phyloP scores from a whole-genome alignment of 2,888 invertebrate species.

The Cyclophora punctaria region DNA sequence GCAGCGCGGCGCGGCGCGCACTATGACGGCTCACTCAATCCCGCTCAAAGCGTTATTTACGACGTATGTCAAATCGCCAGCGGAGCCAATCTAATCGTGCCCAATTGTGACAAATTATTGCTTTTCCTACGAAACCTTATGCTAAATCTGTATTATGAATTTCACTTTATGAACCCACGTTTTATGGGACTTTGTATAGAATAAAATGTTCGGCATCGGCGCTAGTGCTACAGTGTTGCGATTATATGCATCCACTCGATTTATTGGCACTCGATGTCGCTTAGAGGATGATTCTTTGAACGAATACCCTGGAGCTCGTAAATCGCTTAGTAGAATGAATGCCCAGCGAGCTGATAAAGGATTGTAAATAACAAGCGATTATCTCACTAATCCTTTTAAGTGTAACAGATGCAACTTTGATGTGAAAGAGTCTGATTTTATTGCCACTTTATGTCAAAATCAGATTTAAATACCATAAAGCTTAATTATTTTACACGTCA shows the following conservation, averaged over 20 bases:
- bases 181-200: conserved; percentile 47
- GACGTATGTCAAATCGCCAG: conserved; percentile 70
- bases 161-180: conserved; percentile 48
- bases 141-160: conserved; percentile 60
- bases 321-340: conserved; percentile 46
- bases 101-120: conserved; percentile 74
- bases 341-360: conserved; percentile 61
- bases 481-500: no score
- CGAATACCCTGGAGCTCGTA: conserved; percentile 44
- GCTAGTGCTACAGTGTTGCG: conserved; percentile 58
- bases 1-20: conserved; percentile 23
- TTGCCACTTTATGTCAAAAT: conserved; percentile 38
- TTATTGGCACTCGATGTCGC: conserved; percentile 70
- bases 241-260: conserved; percentile 61
- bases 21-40: conserved; percentile 43
- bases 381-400: conserved; percentile 52
- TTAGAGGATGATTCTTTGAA: conserved; percentile 64
- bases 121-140: conserved; percentile 71
- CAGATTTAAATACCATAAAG: conserved; percentile 11
- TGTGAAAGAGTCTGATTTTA: conserved; percentile 42
- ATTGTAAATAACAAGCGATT: conserved; percentile 66
- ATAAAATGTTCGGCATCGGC: conserved; percentile 31
- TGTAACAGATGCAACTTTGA: conserved; percentile 55
- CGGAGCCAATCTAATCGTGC: conserved; percentile 71
- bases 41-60: conserved; percentile 62